Evolutionary conservation across 1,140 invertebrate genomes (phyloP).

Genomic region (Drosophila fuyamai): DNA sequence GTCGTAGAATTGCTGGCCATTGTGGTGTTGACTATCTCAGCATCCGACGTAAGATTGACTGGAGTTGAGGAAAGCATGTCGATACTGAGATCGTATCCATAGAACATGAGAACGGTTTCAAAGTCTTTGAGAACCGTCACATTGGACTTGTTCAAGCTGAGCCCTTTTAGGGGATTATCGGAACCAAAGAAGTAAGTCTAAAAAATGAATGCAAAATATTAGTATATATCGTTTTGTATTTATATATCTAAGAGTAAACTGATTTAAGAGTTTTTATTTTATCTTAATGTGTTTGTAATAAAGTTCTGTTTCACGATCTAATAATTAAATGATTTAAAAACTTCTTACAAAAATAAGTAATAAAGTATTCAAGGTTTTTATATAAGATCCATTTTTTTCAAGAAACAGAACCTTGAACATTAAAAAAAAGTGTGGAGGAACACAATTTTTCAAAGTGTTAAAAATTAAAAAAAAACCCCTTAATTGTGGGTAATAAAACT

Average conservation of each 20-base stretch:
- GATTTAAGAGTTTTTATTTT: no score
- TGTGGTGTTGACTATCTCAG: conserved; percentile 40
- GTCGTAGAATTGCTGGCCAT: conserved; percentile 53
- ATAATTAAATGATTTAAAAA: no score
- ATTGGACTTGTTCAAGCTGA: conserved; percentile 91
- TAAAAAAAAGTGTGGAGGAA: no score
- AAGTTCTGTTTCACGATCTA: no score
- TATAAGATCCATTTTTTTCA: no score
- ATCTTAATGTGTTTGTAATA: no score
- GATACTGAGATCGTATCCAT: conserved; percentile 89
- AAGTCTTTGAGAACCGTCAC: conserved; percentile 89
- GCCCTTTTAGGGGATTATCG: conserved; percentile 91
- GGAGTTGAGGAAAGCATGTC: conserved; percentile 73
- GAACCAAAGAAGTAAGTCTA: conserved; percentile 91
- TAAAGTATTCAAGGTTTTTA: no score
- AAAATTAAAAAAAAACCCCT: no score
- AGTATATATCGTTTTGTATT: neutral
- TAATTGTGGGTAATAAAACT: neutral
- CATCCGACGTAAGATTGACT: conserved; percentile 40
- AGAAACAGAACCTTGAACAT: no score
- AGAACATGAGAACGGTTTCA: conserved; percentile 89
- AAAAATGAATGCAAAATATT: neutral
- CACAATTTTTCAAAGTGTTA: no score
- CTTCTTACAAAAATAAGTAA: no score
- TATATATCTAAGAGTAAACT: no score